Evolutionary conservation across 2,888 invertebrate genomes (phyloP), one percentile per base, ranked within the genome.

Genomic region (Lasioglossum villosulum): DNA sequence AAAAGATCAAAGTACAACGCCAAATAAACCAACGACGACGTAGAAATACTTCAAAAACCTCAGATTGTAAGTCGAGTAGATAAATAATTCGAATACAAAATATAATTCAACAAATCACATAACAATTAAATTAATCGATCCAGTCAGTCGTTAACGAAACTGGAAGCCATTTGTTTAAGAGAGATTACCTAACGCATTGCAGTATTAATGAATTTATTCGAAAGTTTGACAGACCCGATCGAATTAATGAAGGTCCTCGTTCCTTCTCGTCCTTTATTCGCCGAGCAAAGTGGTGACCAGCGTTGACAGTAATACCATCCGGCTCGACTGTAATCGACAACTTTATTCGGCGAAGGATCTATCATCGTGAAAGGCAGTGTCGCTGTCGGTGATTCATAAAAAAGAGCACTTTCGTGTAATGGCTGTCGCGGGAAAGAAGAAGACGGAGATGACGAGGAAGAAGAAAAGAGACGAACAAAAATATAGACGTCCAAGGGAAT

Each of bases 241-340:
- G 66, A 66, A 66, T 66, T 34, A 66, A 66, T 19, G 34, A 34
- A 66, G 34, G 45, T 59, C 72, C 42, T 59, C 48, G 42, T 52
- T 56, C 45, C 56, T 66, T 66, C 8, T 30, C 78, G 76, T 76
- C 78, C 63, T 71, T 59, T 75, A 42, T 68, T 70, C 48, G 63
- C 75, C 70, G 75, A 45, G 75, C 80, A 78, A 88, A 78, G 52
- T 83, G 80, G 39, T 71, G 74, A 79, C 23, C 37, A 68, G 52
- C 86, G 70, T 72, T 77, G 86, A 82, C 73, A 68, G 39, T 37
- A 68, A 37, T 68, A 68, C 68, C 68, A 10, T 37, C 68, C 5
- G 10, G 23, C 39, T 12, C 23, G 39, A 23, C 23, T 39, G 34
- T 39, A 23, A 68, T 68, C 39, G 68, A 68, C 68, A 68, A 37